Evolutionary conservation across 2,113 vertebrate species (phyloP).

Genomic region (Dunckerocampus dactyliophorus): DNA sequence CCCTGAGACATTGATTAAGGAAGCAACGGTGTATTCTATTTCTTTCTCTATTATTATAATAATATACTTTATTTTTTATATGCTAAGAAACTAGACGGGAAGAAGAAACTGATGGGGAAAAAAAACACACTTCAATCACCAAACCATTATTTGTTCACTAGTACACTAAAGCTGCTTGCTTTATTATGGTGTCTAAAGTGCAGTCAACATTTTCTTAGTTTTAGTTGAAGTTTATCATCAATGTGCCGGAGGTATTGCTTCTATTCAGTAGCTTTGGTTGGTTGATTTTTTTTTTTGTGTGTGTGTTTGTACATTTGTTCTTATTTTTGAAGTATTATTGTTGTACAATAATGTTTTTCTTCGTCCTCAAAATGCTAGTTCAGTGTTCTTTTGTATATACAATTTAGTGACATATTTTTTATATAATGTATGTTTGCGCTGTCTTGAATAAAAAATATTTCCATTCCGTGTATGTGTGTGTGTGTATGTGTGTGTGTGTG

Average conservation of each 20-base stretch:
- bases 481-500: background rate
- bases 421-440: slow-evolving; percentile 51
- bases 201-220: slow-evolving; percentile 3
- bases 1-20: background rate
- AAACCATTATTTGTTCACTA: slow-evolving; percentile 1
- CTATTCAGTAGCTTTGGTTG: slow-evolving; percentile 8
- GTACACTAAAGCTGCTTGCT: background rate
- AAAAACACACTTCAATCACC: background rate
- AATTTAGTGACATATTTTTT: slow-evolving; percentile 60
- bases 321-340: slow-evolving; percentile 37
- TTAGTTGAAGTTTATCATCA: background rate
- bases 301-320: slow-evolving; percentile 42
- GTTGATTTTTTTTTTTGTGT: background rate
- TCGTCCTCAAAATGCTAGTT: slow-evolving; percentile 23
- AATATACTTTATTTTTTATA: slow-evolving; percentile 1
- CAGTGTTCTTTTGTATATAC: slow-evolving; percentile 52
- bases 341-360: slow-evolving; percentile 51
- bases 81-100: background rate
- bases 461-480: slow-evolving; percentile 9
- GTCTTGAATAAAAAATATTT: slow-evolving; percentile 51
- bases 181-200: background rate
- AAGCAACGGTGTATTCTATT: background rate
- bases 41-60: background rate
- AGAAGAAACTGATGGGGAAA: background rate
- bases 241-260: background rate